These are phyloP conservation scores for Aspidiotus rigidus DNA, from an alignment of 2,888 invertebrate genomes.

Conservation along the genomic window DNA sequence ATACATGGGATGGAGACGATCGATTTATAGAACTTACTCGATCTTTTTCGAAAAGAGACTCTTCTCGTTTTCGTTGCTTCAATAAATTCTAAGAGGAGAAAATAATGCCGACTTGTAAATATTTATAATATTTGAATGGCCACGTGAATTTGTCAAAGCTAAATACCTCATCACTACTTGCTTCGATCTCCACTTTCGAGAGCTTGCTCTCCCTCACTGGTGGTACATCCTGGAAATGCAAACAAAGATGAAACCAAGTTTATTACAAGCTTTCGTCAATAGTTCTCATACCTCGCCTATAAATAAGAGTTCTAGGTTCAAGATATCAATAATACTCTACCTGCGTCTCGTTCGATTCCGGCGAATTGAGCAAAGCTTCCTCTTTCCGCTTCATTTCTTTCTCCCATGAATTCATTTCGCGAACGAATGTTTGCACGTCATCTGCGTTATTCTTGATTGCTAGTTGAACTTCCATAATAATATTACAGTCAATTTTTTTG, in stretches of 20 bases:
- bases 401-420: slow-evolving; percentile 38
- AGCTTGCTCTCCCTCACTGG: slow-evolving; percentile 16
- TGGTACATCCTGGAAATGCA: slow-evolving; percentile 8
- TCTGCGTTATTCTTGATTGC: slow-evolving; percentile 62
- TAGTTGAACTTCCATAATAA: slow-evolving; percentile 49
- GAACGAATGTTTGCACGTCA: slow-evolving; percentile 54
- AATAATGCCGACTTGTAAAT: not conserved
- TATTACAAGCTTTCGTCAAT: too few species aligned
- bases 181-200: not conserved
- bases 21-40: not conserved
- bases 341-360: not conserved
- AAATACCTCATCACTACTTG: slow-evolving; percentile 5
- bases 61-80: slow-evolving; percentile 12
- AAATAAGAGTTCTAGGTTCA: too few species aligned
- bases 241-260: not conserved
- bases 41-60: slow-evolving; percentile 24
- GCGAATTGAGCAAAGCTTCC: slow-evolving; percentile 21
- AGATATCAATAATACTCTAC: not conserved
- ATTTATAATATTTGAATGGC: not conserved
- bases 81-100: not conserved
- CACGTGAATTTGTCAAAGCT: not conserved
- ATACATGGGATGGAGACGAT: too few species aligned
- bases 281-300: too few species aligned
- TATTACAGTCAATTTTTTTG: too few species aligned
- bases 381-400: slow-evolving; percentile 38